Evolutionary conservation across 2,888 invertebrate species (phyloP).

Genomic region (Elmis aenea): DNA sequence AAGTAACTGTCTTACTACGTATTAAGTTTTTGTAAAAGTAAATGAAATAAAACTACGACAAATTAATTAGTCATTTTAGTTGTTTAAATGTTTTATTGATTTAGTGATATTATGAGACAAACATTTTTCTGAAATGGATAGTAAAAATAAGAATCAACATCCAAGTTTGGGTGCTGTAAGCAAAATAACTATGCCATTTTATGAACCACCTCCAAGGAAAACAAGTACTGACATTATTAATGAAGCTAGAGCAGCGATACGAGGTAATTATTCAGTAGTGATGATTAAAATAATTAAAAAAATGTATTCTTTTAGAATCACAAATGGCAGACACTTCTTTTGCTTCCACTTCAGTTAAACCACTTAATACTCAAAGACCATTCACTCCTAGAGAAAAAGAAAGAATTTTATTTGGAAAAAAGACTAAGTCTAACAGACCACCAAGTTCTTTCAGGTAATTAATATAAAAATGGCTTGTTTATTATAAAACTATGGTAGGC

Average conservation of each 20-base stretch:
- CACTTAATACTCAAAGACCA: conserved; percentile 76
- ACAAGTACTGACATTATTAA: conserved; percentile 78
- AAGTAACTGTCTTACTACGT: no score
- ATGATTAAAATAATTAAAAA: conserved; percentile 1
- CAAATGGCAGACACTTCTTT: conserved; percentile 41
- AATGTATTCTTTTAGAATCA: conserved; percentile 37
- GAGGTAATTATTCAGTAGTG: conserved; percentile 31
- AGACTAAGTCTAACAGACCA: conserved; percentile 54
- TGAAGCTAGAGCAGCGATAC: conserved; percentile 64
- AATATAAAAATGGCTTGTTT: no score
- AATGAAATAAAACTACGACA: no score
- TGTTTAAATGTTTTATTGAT: no score
- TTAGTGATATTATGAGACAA: no score
- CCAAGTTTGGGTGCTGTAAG: no score
- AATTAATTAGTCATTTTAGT: no score
- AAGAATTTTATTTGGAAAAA: conserved; percentile 67
- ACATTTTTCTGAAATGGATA: no score
- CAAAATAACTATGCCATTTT: conserved; percentile 51
- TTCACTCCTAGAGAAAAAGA: conserved; percentile 80
- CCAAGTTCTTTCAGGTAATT: conserved; percentile 74
- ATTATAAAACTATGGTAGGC: no score
- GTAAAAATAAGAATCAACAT: no score
- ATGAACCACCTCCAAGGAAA: conserved; percentile 59
- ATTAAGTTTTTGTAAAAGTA: no score
- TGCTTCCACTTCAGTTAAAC: conserved; percentile 44